Evolutionary conservation across 1,140 invertebrate genomes (phyloP).

Genomic region (Magallana angulata): DNA sequence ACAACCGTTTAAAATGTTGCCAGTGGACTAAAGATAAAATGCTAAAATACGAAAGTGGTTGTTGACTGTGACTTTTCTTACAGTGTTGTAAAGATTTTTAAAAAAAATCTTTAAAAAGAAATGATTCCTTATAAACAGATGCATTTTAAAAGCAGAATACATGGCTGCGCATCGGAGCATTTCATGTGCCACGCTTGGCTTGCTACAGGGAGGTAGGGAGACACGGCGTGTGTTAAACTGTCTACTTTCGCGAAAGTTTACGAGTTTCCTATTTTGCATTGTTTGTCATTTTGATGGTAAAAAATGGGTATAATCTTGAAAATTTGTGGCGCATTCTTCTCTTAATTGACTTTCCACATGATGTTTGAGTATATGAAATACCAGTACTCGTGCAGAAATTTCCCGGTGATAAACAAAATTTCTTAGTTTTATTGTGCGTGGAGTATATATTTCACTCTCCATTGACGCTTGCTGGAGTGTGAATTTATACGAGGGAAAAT

Average conservation of each 20-base stretch:
- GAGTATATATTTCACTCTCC: constrained; percentile 8
- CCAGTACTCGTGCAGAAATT: neutral
- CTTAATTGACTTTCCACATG: neutral
- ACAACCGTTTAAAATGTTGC: neutral
- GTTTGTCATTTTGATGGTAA: neutral
- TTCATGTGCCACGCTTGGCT: neutral
- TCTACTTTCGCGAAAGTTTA: constrained; percentile 15
- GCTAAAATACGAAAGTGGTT: neutral
- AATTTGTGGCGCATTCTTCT: neutral
- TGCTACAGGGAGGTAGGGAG: neutral
- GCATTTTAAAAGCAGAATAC: neutral
- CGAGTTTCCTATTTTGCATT: neutral
- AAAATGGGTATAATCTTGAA: neutral
- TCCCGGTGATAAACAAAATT: constrained; percentile 12
- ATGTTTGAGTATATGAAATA: neutral
- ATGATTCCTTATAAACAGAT: constrained; percentile 8
- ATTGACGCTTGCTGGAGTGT: neutral
- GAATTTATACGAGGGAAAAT: neutral
- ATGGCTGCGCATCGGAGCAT: neutral
- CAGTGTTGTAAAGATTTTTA: neutral
- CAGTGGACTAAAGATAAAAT: neutral
- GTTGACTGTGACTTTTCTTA: neutral
- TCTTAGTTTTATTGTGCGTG: neutral
- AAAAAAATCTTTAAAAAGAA: neutral
- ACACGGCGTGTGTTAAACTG: neutral